A percentile compares a stretch with the other conserved stretches of the same genome.
Evolutionary conservation across 2,797 vertebrate genomes (phyloP).

Genomic region (Bradypodion pumilum): DNA sequence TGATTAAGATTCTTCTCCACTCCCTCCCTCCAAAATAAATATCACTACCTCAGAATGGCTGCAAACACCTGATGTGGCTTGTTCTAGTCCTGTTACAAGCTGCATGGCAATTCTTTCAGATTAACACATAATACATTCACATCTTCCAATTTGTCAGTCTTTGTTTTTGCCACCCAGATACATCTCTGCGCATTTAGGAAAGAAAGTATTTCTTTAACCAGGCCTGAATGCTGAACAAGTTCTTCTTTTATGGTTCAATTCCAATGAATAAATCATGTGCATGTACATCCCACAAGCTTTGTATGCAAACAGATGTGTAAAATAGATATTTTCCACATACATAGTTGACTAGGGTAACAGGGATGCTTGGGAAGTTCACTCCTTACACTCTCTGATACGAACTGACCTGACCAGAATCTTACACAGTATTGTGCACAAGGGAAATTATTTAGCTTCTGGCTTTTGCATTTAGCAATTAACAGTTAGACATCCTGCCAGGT

Average conservation of each 20-base stretch:
- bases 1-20: background rate
- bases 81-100: constrained; percentile 27
- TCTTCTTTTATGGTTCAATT: background rate
- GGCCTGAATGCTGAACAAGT: background rate
- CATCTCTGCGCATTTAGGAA: background rate
- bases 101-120: background rate
- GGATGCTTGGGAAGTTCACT: background rate
- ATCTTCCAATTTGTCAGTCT: background rate
- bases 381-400: background rate
- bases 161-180: background rate
- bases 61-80: constrained; percentile 23
- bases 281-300: no score
- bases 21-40: background rate
- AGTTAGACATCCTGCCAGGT: no score
- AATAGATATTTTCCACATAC: no score
- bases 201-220: constrained; percentile 12
- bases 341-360: background rate
- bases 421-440: background rate
- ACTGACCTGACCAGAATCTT: background rate
- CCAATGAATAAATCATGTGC: background rate
- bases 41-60: constrained; percentile 11
- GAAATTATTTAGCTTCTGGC: background rate
- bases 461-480: background rate
- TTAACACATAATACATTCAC: background rate
- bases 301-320: no score